A percentile compares a stretch with the other conserved stretches of the same genome.
These are phyloP conservation scores for Crepidodera aurea DNA, from an alignment of 2,888 invertebrate genomes.

Conservation along the genomic window DNA sequence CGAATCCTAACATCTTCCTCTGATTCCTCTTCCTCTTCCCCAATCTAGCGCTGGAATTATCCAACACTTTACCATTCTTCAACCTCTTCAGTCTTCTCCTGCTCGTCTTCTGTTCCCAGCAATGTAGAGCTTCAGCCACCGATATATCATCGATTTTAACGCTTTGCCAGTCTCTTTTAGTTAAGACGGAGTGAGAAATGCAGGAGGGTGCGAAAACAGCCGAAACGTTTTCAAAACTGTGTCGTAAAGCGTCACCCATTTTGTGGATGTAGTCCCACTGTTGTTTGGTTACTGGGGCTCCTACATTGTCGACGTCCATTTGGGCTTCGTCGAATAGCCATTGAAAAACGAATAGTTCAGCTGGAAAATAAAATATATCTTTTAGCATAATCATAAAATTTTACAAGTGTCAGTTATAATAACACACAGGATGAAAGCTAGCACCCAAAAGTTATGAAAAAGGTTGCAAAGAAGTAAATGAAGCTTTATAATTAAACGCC, in stretches of 20 bases:
- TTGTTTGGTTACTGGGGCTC: conserved; percentile 84
- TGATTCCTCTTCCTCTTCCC: conserved; percentile 31
- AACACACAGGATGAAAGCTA: too few relatives aligned
- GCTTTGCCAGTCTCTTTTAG: conserved; percentile 86
- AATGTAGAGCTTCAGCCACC: conserved; percentile 83
- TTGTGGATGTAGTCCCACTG: conserved; percentile 95
- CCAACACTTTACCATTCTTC: conserved; percentile 32
- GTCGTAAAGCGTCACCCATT: conserved; percentile 84
- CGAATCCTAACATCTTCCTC: conserved; percentile 16
- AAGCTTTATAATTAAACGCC: too few relatives aligned
- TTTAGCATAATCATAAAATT: neutral
- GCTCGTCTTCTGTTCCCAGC: conserved; percentile 79
- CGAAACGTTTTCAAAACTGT: conserved; percentile 83
- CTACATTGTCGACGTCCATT: conserved; percentile 91
- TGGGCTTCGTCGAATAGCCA: conserved; percentile 96
- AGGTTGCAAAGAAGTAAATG: too few relatives aligned
- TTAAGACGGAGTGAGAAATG: conserved; percentile 89
- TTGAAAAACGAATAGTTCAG: conserved; percentile 92
- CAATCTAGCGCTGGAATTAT: conserved; percentile 31
- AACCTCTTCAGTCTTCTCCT: conserved; percentile 51
- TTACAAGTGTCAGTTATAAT: too few relatives aligned
- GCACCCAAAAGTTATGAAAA: too few relatives aligned
- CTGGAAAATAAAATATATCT: conserved; percentile 62
- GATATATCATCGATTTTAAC: conserved; percentile 83
- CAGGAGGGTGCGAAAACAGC: conserved; percentile 94